These are phyloP conservation scores for Pterobdella sp. DNA, from an alignment of 2,888 invertebrate species.

Conservation along the genomic window DNA sequence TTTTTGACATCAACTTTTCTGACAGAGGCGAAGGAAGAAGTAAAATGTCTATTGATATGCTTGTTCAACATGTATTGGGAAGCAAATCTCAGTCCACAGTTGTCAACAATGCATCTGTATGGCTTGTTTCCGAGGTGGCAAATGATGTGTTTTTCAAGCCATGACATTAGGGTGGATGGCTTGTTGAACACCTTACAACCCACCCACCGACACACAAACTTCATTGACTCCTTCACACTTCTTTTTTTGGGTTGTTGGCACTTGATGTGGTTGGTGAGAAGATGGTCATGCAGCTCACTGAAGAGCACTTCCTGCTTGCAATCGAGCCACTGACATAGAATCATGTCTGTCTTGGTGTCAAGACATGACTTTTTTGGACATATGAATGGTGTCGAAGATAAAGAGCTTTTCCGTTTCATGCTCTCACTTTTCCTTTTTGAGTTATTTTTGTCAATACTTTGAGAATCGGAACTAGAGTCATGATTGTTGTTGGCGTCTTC, in stretches of 20 bases:
- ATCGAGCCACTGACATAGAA: slow-evolving; percentile 54
- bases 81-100: slow-evolving; percentile 64
- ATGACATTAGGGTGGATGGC: slow-evolving; percentile 80
- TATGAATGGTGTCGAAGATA: slow-evolving; percentile 59
- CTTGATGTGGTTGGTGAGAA: slow-evolving; percentile 18
- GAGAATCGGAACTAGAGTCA: background rate
- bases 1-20: slow-evolving; percentile 73
- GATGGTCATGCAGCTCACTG: slow-evolving; percentile 20
- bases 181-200: slow-evolving; percentile 89
- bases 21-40: slow-evolving; percentile 44
- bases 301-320: slow-evolving; percentile 22
- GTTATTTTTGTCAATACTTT: background rate
- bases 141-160: slow-evolving; percentile 84
- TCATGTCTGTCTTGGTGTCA: slow-evolving; percentile 63
- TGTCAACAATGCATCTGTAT: slow-evolving; percentile 87
- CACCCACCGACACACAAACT: slow-evolving; percentile 71
- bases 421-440: background rate
- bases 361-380: slow-evolving; percentile 78
- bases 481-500: background rate
- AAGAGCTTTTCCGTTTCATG: background rate
- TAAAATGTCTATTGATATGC: slow-evolving; percentile 86
- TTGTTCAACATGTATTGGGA: slow-evolving; percentile 66
- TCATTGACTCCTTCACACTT: slow-evolving; percentile 15
- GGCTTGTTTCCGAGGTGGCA: slow-evolving; percentile 87
- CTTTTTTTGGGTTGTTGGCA: slow-evolving; percentile 21